Base-by-base conservation (phyloP, 1,140 invertebrate species). In the Drosophila gunungcola region DNA sequence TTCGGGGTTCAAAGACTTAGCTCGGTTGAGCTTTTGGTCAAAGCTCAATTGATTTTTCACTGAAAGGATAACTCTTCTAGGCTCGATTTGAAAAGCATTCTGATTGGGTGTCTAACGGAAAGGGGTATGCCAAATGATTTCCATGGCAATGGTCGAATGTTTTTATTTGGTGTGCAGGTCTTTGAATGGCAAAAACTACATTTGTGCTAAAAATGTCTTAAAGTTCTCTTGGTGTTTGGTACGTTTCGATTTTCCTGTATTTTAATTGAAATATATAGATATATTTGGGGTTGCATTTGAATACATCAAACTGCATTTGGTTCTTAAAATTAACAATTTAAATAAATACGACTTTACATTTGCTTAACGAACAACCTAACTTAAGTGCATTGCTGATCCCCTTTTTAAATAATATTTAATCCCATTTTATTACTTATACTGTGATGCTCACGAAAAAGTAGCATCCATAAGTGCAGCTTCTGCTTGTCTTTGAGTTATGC, bases 401-500 rank as follows among this genome's bases (percentile, higher is more conserved):
- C 11, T 48, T 32, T 27, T 49, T 13, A 10, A 10, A 32, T 13
- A 4, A 4, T 9, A 1, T 11, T 36, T 1, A 21, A 13, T 13
- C 27, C 3, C 3, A 10, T 16, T 52, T 52, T 16, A 52, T 21
- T 51, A 29, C 36, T 52, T 32, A 49, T 36, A 12, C 16, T 16
- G 49, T 3, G 10, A 3, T 36, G 49, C 49, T 10, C 11, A 52
- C 21, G 13, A 27, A 4, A 60, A 60, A 52, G 7, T 52, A 38
- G 46, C 27, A 36, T 21, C n/a, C 29, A 1, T 6, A 34, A 45
- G 46, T 51, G 45, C 36, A 65, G 9, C 45, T 49, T 25, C 58
- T 64, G 73, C 82, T 86, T 75, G 78, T 78, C 73, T 60, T 60
- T 81, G 73, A 78, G 82, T 61, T 74, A 51, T 68, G 63, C 39